phyloP scores from a whole-genome alignment of 2,113 vertebrate species.

The Mesitornis unicolor region DNA sequence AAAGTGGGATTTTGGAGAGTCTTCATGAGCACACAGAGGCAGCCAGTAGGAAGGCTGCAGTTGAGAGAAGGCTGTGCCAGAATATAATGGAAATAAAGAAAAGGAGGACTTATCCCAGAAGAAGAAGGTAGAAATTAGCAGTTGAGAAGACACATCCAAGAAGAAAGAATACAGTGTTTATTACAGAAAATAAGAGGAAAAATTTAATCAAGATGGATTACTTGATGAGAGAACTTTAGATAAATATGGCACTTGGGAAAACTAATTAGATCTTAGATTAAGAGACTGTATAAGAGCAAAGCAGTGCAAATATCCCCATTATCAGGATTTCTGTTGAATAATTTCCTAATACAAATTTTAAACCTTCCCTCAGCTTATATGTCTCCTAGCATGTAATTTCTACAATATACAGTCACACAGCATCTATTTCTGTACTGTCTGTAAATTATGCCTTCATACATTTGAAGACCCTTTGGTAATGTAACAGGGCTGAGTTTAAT shows the following conservation, averaged over 20 bases:
- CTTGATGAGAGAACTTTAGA: not conserved
- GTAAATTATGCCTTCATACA: not conserved
- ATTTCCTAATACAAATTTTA: not conserved
- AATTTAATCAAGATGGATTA: slow-evolving; percentile 4
- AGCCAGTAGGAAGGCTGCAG: not conserved
- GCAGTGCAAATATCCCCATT: not conserved
- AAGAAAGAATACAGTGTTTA: not conserved
- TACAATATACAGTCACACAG: not conserved
- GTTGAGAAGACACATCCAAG: not conserved
- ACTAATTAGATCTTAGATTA: slow-evolving; percentile 9
- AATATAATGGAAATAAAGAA: not conserved
- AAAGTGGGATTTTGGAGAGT: not conserved
- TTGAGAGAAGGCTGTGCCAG: not conserved
- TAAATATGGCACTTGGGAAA: not conserved
- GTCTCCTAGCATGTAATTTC: not conserved
- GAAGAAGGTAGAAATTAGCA: not conserved
- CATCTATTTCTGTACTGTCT: not conserved
- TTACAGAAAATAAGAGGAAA: not conserved
- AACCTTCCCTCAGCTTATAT: not conserved
- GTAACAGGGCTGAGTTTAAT: not conserved
- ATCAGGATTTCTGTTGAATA: not conserved
- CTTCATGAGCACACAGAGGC: not conserved
- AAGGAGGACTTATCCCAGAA: not conserved
- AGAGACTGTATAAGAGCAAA: not conserved
- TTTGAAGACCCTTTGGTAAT: not conserved